Evolutionary conservation across 2,888 invertebrate species (phyloP).

Genomic region (Rhaphigaster nebulosa): DNA sequence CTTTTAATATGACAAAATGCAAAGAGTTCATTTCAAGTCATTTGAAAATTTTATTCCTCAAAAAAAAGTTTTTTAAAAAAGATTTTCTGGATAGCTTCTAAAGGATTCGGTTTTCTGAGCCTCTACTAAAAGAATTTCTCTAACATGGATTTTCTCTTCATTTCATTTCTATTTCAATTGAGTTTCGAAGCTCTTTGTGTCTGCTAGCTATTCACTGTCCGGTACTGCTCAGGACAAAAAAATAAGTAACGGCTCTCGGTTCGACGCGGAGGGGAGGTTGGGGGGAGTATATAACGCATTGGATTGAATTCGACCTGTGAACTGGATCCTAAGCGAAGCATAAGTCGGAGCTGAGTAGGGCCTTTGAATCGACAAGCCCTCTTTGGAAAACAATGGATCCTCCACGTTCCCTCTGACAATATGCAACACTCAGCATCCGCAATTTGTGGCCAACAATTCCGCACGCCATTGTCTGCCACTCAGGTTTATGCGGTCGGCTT

Average conservation of each 20-base stretch:
- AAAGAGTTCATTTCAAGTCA: too few species aligned
- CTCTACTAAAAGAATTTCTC: not conserved
- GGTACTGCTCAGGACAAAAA: not conserved
- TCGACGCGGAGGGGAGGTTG: not conserved
- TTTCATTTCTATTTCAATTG: not conserved
- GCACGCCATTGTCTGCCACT: not conserved
- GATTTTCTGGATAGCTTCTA: too few species aligned
- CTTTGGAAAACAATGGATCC: constrained; percentile 35
- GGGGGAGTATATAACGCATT: not conserved
- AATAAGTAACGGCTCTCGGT: not conserved
- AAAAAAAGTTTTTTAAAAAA: too few species aligned
- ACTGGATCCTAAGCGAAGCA: not conserved
- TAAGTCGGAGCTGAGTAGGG: constrained; percentile 3
- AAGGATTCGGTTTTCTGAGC: not conserved
- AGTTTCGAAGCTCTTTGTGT: not conserved
- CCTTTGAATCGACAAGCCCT: constrained; percentile 32
- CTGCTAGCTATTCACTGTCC: not conserved
- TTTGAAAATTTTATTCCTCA: too few species aligned
- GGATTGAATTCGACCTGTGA: not conserved
- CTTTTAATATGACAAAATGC: too few species aligned
- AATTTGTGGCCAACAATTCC: constrained; percentile 28
- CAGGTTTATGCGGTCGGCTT: not conserved
- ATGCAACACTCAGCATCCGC: constrained; percentile 46
- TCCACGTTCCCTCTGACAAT: not conserved
- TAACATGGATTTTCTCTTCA: not conserved